A percentile compares a stretch with the other conserved stretches of the same genome.
phyloP scores from a whole-genome alignment of 2,113 vertebrate species.

The Scalopus aquaticus region DNA sequence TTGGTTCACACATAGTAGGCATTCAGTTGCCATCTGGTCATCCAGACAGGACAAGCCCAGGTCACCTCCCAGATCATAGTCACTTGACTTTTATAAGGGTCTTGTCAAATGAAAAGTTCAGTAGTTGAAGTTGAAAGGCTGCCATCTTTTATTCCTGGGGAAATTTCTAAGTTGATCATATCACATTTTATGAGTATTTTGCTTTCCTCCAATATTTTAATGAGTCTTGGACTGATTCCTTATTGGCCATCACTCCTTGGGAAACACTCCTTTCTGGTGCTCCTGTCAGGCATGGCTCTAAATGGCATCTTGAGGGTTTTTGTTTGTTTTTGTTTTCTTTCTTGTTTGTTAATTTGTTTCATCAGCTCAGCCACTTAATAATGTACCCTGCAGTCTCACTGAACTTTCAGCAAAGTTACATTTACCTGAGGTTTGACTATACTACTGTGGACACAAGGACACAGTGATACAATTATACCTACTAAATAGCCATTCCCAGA shows the following conservation, averaged over 20 bases:
- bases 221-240: background rate
- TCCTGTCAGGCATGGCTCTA: background rate
- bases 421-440: background rate
- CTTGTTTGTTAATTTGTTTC: background rate
- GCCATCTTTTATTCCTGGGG: background rate
- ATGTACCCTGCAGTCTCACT: background rate
- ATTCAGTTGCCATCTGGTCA: background rate
- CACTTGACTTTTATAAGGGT: background rate
- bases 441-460: background rate
- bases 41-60: background rate
- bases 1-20: background rate
- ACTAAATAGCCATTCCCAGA: background rate
- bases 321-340: background rate
- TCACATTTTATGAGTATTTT: background rate
- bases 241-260: background rate
- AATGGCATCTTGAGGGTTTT: background rate
- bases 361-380: background rate
- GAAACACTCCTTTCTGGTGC: background rate
- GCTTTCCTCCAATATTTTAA: slow-evolving; percentile 39
- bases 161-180: slow-evolving; percentile 35
- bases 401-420: background rate
- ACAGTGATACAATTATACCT: background rate
- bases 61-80: background rate
- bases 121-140: background rate
- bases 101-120: background rate